Evolutionary conservation across 92 coral and sea anemone genomes (phyloP), one percentile per base, ranked within the genome.

Genomic region (Palythoa caribaeorum): DNA sequence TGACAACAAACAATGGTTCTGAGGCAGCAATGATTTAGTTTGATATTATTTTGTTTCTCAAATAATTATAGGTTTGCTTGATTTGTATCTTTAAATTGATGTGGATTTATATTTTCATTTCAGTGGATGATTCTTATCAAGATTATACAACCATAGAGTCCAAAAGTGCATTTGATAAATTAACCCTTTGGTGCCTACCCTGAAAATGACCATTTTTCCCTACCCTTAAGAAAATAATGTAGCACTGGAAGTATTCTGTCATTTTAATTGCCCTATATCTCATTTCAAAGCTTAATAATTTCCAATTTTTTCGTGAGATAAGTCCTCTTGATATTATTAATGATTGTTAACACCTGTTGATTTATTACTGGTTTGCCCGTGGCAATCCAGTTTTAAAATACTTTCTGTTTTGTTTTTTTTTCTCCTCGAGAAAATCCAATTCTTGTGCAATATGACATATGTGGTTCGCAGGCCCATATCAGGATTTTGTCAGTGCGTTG

Each of bases 21-120:
- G 47, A 71, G 50, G 76, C 44, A 28, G 50, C 76, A 21, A 71
- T 71, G 50, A 71, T 71, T 71, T 9, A 71, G 76, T 51, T 44
- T 71, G 79, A 52, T 71, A 35, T 71, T 35, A 71, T 71, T 71
- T 70, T 71, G 47, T 71, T 71, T 14, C 76, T 71, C 51, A 71
- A 37, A 71, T 20, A 71, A 71, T 4, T 37, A 71, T 71, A 35
- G 76, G 16, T 69, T 71, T 71, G 76, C 76, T 71, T 38, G 47
- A 71, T 38, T 71, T 71, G 76, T 71, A 37, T 71, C 76, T n/a
- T 71, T 35, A 71, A 71, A 0, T 19, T 71, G 48, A 71, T 71
- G 76, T 71, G 48, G 1, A 38, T 37, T 71, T 71, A 71, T 71
- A 71, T 44, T 71, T 71, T 71, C 38, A 35, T 71, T 71, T 71